Evolutionary conservation across 2,797 vertebrate species (phyloP).

Genomic region (Knipowitschia caucasica): DNA sequence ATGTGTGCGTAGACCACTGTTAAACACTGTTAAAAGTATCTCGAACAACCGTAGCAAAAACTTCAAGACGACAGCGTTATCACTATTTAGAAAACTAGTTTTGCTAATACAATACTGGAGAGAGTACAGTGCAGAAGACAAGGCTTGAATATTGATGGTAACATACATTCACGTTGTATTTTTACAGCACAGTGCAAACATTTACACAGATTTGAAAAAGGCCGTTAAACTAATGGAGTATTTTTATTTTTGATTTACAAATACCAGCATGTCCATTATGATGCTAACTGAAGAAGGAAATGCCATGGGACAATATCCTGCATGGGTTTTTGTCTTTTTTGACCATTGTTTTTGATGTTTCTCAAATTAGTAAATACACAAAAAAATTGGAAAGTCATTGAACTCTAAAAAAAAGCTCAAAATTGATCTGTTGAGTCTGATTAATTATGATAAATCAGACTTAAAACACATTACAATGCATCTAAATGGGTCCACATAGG

Average conservation of each 20-base stretch:
- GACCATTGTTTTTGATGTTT: too few relatives aligned
- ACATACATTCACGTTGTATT: conserved; percentile 9
- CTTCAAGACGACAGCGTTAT: conserved; percentile 40
- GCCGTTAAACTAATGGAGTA: neutral
- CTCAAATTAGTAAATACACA: too few relatives aligned
- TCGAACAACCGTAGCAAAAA: conserved; percentile 7
- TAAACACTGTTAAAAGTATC: conserved; percentile 15
- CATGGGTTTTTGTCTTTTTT: too few relatives aligned
- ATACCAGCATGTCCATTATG: too few relatives aligned
- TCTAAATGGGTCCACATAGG: too few relatives aligned
- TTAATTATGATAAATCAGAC: too few relatives aligned
- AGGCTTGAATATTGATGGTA: conserved; percentile 17
- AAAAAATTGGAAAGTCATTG: too few relatives aligned
- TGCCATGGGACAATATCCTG: too few relatives aligned
- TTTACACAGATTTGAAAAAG: neutral
- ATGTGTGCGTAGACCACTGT: conserved; percentile 15
- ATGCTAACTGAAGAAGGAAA: too few relatives aligned
- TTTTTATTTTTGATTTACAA: neutral
- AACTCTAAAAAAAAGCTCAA: too few relatives aligned
- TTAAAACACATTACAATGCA: too few relatives aligned
- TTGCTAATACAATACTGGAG: conserved; percentile 55
- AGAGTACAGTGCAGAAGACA: conserved; percentile 35
- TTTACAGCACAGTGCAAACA: neutral
- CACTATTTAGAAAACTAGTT: conserved; percentile 31
- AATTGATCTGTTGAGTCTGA: too few relatives aligned